Evolutionary conservation across 2,888 invertebrate species (phyloP).

Genomic region (Pocota personata): DNA sequence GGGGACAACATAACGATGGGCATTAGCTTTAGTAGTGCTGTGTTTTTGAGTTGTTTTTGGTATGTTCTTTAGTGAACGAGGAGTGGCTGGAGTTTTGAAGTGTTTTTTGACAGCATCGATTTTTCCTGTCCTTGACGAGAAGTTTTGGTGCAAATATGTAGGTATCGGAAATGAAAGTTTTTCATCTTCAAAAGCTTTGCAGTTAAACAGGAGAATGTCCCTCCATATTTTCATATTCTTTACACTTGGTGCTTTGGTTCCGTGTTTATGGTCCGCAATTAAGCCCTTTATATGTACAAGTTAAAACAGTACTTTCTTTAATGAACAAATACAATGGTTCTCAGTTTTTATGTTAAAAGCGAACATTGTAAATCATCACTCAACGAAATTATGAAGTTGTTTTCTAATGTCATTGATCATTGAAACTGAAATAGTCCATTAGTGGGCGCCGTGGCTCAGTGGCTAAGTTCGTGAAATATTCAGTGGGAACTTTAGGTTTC

Average conservation of each 20-base stretch:
- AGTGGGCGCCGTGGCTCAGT: no score
- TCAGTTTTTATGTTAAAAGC: no score
- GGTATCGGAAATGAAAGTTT: neutral
- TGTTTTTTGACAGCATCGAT: conserved; percentile 20
- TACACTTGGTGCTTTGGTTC: neutral
- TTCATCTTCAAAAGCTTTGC: neutral
- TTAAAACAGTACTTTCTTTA: no score
- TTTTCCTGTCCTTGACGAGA: conserved; percentile 3
- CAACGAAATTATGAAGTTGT: no score
- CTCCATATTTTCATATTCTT: neutral
- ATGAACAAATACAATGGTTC: no score
- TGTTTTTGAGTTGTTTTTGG: neutral
- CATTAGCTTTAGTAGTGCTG: neutral
- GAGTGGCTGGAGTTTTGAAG: neutral
- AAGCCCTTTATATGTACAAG: no score
- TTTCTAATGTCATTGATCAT: no score
- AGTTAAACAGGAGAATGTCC: neutral
- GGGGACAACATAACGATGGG: conserved; percentile 6
- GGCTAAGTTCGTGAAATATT: no score
- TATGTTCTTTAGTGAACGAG: neutral
- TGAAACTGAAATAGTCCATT: no score
- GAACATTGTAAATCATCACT: no score
- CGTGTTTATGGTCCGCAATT: neutral
- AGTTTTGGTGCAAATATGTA: neutral
- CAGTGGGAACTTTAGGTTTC: no score